Conservation (phyloP, 2,797 vertebrate species). For the Hippopotamyrus pictus region DNA sequence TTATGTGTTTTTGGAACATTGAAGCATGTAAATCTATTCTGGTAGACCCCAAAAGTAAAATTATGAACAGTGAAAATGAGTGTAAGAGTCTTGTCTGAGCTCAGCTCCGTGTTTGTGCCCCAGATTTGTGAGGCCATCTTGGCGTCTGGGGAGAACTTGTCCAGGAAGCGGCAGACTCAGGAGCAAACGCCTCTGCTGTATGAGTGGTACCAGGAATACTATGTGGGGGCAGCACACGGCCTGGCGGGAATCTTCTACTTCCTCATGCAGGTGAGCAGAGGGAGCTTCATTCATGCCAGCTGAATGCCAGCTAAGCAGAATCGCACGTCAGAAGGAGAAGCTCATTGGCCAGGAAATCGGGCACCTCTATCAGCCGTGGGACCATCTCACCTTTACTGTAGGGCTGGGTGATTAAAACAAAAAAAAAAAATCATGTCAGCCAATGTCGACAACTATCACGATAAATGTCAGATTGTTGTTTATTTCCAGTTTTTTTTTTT, state of each 20-base stretch:
- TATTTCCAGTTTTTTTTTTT: not conserved
- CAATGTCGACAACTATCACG: not conserved
- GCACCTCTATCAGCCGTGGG: not conserved
- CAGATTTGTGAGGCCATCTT: constrained; percentile 78
- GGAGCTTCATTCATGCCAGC: not conserved
- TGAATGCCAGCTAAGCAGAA: not conserved
- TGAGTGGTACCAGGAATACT: constrained; percentile 95
- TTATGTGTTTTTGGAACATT: not conserved
- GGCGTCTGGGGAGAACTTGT: constrained; percentile 74
- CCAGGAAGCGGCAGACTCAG: constrained; percentile 71
- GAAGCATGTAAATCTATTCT: not conserved
- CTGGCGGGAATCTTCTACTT: constrained; percentile 93
- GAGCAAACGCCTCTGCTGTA: constrained; percentile 85
- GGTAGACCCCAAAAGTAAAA: not conserved
- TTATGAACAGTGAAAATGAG: not conserved
- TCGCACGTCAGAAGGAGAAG: not conserved
- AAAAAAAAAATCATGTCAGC: not conserved
- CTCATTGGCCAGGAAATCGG: not conserved
- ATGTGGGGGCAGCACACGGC: constrained; percentile 88
- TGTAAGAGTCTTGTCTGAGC: not conserved
- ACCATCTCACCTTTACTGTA: not conserved
- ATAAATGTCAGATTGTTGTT: not conserved
- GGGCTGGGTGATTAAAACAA: not conserved
- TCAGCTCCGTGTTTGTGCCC: not conserved
- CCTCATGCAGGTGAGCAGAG: constrained; percentile 82